Evolutionary conservation across 1,140 invertebrate genomes (phyloP), one percentile per base, ranked within the genome.

Genomic region (Nomia melanderi): DNA sequence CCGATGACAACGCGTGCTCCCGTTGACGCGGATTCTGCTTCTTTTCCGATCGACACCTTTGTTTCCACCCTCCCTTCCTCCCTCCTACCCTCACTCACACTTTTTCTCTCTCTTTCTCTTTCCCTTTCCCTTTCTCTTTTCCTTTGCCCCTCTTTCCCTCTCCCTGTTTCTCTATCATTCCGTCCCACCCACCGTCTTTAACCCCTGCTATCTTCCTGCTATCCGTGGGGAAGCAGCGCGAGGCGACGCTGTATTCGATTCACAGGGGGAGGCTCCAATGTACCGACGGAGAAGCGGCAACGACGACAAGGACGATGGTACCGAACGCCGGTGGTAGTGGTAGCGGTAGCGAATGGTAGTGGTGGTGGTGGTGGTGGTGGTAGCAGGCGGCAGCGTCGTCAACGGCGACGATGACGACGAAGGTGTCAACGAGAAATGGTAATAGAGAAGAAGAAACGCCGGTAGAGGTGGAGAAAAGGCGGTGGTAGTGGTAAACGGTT

Each of bases 1-100:
- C 25, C 17, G 20, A 39, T 82, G 78, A 80, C 78, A 80, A 39
- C 67, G 65, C 54, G 62, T 56, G 65, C 78, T 79, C 53, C 77
- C 76, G 70, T 81, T 81, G 74, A 81, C 65, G 66, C 78, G 72
- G 53, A 41, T 20, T 17, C n/a, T 25, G 14, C 33, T 36, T 23
- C n/a, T 11, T 8, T n/a, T 33, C 2, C 14, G n/a, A n/a, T 50
- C 60, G 56, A 57, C 44, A 5, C 47, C 71, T 65, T 53, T 57
- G 71, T 63, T 62, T 41, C 56, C 53, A 27, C 64, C 62, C 66
- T 47, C 41, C 14, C 41, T 14, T 3, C 14, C 41, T 11, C 41
- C 8, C 39, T 14, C 39, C 12, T 14, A 3, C 39, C 17, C 11
- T 12, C 11, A 11, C 39, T 11, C 50, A 25, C 25, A 47, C 44